Base-by-base conservation (phyloP, 2,113 vertebrate genomes). In the Clarias macrocephalus region DNA sequence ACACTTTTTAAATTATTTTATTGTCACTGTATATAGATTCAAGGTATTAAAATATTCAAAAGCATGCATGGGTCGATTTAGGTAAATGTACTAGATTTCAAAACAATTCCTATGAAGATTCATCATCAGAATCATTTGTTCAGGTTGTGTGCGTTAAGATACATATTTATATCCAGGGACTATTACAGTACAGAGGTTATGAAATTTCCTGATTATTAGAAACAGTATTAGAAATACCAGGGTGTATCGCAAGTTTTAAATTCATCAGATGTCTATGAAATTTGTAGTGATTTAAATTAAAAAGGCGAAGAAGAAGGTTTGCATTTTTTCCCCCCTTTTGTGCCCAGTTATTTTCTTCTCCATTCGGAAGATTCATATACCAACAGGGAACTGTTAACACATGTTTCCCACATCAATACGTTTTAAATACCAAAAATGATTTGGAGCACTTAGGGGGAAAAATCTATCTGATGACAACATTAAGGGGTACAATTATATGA, bases 351-450 rank as follows among this genome's bases (percentile, higher is more conserved):
- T 48, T 48, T 48, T 48, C 21, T 72, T 72, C 66, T 77, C 57
- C 23, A 85, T 63, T 76, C 23, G 25, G 0, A 42, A 60, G 37
- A 48, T 84, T 37, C 11, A 81, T 42, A 19, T 21, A 62, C 1
- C 30, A 42, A 16, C 8, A 37, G 13, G 18, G 11, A 75, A 25
- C 56, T 59, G 68, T 60, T 42, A 75, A 84, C 42, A 42, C 15
- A 60, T 2, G 9, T 28, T 56, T 65, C 16, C 54, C 23, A 33
- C 8, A 86, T 80, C 62, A 86, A 56, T 86, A 54, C 15, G 13
- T 33, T 86, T 66, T 80, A 80, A 86, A 86, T 66, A 68, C 76
- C 72, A 86, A 33, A 57, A 73, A 33, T 84, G 66, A 86, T 77
- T 48, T 30, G 72, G 12, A 54, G 42, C 16, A 65, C 75, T 85